Percentiles rank a stretch among this genome's conserved stretches.
Evolutionary conservation across 1,140 invertebrate genomes (phyloP).

Genomic region (Protaetia brevitarsis): DNA sequence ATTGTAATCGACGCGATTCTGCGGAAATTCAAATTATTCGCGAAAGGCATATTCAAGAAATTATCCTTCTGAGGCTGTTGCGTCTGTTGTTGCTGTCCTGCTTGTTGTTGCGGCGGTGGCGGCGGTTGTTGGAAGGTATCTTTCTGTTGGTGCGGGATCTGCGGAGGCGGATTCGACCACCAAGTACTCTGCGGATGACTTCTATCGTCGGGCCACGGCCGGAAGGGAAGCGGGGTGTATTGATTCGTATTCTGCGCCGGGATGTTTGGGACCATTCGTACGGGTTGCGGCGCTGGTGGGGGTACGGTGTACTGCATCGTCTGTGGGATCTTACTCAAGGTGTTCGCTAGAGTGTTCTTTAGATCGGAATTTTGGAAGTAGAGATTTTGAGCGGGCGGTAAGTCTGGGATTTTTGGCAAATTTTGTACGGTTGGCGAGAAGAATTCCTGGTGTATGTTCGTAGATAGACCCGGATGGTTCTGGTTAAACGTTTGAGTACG

Average conservation of each 20-base stretch:
- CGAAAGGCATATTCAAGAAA: constrained; percentile 21
- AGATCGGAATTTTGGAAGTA: constrained; percentile 1
- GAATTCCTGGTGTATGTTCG: constrained; percentile 20
- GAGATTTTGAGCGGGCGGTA: neutral
- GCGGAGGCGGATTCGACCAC: constrained; percentile 23
- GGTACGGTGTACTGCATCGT: neutral
- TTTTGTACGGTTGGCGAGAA: constrained; percentile 23
- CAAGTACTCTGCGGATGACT: neutral
- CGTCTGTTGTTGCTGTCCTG: neutral
- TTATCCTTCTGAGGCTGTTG: constrained; percentile 11
- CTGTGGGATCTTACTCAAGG: neutral
- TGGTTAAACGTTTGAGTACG: constrained; percentile 27
- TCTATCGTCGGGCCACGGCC: neutral
- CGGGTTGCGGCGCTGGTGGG: neutral
- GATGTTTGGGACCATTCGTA: neutral
- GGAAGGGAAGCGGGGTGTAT: neutral
- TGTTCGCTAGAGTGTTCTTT: neutral
- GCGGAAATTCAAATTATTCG: constrained; percentile 11
- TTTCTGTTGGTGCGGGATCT: neutral
- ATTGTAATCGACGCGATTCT: constrained; percentile 21
- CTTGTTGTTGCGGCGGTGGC: neutral
- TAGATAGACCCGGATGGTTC: constrained; percentile 16
- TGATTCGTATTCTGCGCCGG: neutral
- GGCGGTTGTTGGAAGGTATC: constrained; percentile 17
- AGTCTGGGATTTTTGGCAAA: constrained; percentile 18